Evolutionary conservation across 2,797 vertebrate genomes (phyloP), one percentile per base, ranked within the genome.

Genomic region (Hapalemur alaotrensis): DNA sequence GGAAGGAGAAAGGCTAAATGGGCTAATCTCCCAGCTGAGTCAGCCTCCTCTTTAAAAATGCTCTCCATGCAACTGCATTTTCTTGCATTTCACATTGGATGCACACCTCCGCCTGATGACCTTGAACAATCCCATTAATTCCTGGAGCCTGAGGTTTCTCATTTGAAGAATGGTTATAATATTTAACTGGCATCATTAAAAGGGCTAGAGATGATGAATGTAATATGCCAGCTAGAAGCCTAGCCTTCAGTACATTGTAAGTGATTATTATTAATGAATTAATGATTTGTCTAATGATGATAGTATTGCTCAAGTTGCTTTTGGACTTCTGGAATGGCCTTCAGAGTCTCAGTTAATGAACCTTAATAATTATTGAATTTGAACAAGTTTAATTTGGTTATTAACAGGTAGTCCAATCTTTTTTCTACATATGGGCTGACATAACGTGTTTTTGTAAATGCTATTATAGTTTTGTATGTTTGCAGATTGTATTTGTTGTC

Each of bases 381-480:
- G 22, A 50, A 18, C 6, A 69, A 14, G 28, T 38, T 12, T 67
- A 59, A 78, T 93, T 61, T 73, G 7, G 0, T 57, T 23, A 80
- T 83, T 83, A 92, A 28, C 14, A 89, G 12, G 18, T 59, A 1
- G 25, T 59, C 20, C 13, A 52, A 5, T 89, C 23, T 50, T 63
- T 3, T 79, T 89, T 70, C n/a, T 90, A 30, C 9, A 57, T 61
- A 82, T 23, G 38, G 81, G 7, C 13, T 92, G 23, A 95, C 61
- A 91, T 94, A 83, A 79, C 50, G 52, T 38, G 15, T 32, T 86
- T 86, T 95, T 73, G 12, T 88, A 83, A 88, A 93, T 84, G 63
- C 22, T 92, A 10, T 22, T 75, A 23, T 41, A 76, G 8, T 65
- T 32, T 52, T 32, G 1, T 80, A 18, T 83, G n/a, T 94, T 84